Evolutionary conservation across 2,797 vertebrate genomes (phyloP), one percentile per base, ranked within the genome.

Genomic region (Eulemur coronatus): DNA sequence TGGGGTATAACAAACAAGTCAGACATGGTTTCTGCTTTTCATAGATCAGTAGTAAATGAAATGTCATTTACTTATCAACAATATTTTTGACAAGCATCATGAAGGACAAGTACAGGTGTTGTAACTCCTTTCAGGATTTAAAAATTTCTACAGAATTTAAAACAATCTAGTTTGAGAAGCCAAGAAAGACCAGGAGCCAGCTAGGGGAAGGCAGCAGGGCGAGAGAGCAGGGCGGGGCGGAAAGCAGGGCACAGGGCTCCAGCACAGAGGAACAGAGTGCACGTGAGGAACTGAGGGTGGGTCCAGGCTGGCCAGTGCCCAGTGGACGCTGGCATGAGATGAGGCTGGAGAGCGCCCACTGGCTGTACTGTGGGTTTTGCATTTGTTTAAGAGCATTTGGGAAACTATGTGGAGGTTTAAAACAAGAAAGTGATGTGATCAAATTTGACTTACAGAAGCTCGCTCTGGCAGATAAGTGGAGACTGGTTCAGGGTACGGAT

Each of bases 291-390:
- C 10, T 15, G 41, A 33, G 35, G 5, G 17, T n/a, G 15, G 8
- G 11, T 41, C 18, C n/a, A 5, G 28, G 6, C 22, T 33, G 55
- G 28, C 17, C 46, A 18, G 7, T 61, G 18, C 13, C 24, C 14
- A 0, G 5, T 3, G 28, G 50, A 63, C 4, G 30, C 26, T 0
- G 3, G 1, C 13, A 2, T 6, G 48, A 24, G 1, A 24, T 7
- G 24, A 63, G 55, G 30, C 35, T 35, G 46, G 35, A 26, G 41
- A 48, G 7, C 1, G 9, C 6, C 13, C 24, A 4, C 3, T 22
- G 2, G 13, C n/a, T 41, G 13, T 55, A 12, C 24, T 28, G 0
- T 55, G 73, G 70, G 33, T 20, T 92, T 67, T 59, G 38, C n/a
- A 7, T 87, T 50, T 46, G 43, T 18, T 11, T 41, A 55, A 91